Evolutionary conservation across 2,113 vertebrate genomes (phyloP).

Genomic region (Pterocles orientalis): DNA sequence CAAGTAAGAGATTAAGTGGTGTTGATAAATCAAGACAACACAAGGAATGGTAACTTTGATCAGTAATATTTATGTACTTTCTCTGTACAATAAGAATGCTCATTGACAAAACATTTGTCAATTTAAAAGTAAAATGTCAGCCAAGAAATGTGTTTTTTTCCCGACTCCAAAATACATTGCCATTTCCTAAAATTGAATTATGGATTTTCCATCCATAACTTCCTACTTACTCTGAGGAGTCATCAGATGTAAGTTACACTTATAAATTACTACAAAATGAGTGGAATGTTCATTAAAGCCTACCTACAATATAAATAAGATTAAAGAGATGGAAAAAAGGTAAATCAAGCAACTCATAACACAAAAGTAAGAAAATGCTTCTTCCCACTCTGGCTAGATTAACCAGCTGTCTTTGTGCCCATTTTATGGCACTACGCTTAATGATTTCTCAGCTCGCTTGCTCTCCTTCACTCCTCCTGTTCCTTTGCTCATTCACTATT

Average conservation of each 20-base stretch:
- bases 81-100: neutral
- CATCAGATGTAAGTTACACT: neutral
- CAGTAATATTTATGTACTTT: neutral
- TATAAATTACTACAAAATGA: neutral
- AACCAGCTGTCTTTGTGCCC: neutral
- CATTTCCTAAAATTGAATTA: neutral
- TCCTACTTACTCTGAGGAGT: neutral
- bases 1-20: conserved; percentile 27
- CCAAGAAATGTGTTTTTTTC: neutral
- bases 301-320: neutral
- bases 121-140: conserved; percentile 72
- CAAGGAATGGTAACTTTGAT: neutral
- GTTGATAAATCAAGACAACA: conserved; percentile 21
- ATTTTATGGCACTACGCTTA: neutral
- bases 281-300: neutral
- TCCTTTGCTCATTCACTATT: neutral
- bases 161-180: neutral
- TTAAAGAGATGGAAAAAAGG: neutral
- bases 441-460: neutral
- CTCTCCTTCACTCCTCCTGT: neutral
- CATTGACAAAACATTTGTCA: conserved; percentile 32
- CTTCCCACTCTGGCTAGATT: neutral
- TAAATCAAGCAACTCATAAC: neutral
- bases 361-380: neutral
- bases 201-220: neutral